phyloP scores from a whole-genome alignment of 2,888 invertebrate species.

The Trissolcus japonicus region DNA sequence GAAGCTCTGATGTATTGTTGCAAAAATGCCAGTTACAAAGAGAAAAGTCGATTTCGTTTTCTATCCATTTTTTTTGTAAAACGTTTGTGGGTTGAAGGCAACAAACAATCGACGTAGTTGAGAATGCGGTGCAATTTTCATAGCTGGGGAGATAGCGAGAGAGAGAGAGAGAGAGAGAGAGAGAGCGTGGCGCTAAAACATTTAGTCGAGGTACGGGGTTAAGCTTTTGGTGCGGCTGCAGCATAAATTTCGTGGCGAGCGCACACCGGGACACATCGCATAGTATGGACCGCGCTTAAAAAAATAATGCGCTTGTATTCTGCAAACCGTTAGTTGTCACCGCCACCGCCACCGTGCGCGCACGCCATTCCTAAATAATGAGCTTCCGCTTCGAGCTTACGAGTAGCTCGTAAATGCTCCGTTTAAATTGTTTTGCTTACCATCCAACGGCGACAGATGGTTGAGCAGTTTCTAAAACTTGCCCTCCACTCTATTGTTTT shows the following conservation, averaged over 20 bases:
- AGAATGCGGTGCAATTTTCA: slow-evolving; percentile 45
- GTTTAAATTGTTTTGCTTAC: slow-evolving; percentile 49
- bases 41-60: too few species aligned
- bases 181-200: slow-evolving; percentile 40
- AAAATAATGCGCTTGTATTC: slow-evolving; percentile 57
- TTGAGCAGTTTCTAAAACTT: not conserved
- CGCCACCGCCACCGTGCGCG: slow-evolving; percentile 26
- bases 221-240: slow-evolving; percentile 30
- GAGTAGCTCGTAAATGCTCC: slow-evolving; percentile 49
- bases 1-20: too few species aligned
- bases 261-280: slow-evolving; percentile 33
- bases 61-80: too few species aligned
- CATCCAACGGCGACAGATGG: slow-evolving; percentile 26
- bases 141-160: not conserved
- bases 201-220: slow-evolving; percentile 29
- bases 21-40: too few species aligned
- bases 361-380: slow-evolving; percentile 49
- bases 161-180: slow-evolving; percentile 7
- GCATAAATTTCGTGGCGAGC: slow-evolving; percentile 56
- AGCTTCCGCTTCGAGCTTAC: slow-evolving; percentile 47
- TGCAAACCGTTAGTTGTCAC: slow-evolving; percentile 55
- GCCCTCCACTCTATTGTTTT: not conserved
- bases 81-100: not conserved
- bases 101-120: slow-evolving; percentile 29
- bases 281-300: slow-evolving; percentile 50